Base-by-base conservation (phyloP, 2,888 invertebrate species). In the Halictus ligatus region DNA sequence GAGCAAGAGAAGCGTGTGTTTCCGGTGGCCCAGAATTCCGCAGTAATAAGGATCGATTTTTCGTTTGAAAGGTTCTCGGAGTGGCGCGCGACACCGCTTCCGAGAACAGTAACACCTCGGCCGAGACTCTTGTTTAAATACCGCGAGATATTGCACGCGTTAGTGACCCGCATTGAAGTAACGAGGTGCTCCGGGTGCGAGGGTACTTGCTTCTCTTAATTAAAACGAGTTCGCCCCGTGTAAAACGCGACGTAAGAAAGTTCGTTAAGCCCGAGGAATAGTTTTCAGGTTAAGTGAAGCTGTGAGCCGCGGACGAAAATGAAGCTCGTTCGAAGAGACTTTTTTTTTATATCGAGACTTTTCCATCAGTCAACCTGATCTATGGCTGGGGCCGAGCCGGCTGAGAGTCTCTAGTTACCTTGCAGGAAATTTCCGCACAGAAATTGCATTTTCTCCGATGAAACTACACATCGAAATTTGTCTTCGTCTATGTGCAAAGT, bases 231-330 rank as follows among this genome's bases (percentile, higher is more conserved):
- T 75, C 81, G 29, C 81, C 72, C 35, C n/a, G 79, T 78, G 86
- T 80, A 78, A 85, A 86, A 79, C 75, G 86, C 58, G 75, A 35
- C 35, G 72, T 84, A 85, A 79, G 85, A 85, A 84, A 83, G 83
- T 79, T 78, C 84, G 73, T 75, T 78, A 71, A 81, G 77, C 80
- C 29, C 46, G 60, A 18, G 79, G 58, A 73, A 85, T 67, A 73
- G 85, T 85, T 85, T 85, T 73, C 85, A 84, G 85, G 85, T 85
- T 84, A 85, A 85, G 85, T 25, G 79, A 85, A 75, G 64, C 54
- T 40, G 85, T 2, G 54, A 76, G 75, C 64, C 72, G 35, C 75
- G 12, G 21, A 29, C 13, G 25, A 29, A 79, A 64, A 73, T 58
- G 71, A 75, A 75, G 48, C 43, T 40, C 50, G 78, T 67, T 35